Conservation (phyloP, 2,888 invertebrate species). For the Exephanes ischioxanthus region DNA sequence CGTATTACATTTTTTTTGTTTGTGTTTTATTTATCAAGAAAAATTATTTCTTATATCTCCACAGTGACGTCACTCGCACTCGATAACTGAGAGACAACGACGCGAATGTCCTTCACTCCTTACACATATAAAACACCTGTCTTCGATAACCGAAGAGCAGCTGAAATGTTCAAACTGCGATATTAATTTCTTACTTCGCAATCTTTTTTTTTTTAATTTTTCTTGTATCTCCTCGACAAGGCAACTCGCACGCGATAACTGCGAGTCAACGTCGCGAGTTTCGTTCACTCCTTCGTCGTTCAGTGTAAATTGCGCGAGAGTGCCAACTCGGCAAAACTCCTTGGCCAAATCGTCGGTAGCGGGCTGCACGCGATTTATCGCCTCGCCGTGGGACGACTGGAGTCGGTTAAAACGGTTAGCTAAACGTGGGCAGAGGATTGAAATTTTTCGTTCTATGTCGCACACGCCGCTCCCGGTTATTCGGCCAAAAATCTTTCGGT, state of each 20-base stretch:
- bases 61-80: not conserved
- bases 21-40: not conserved
- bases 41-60: not conserved
- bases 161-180: too few species aligned
- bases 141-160: too few species aligned
- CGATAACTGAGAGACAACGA: not conserved
- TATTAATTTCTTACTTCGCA: not conserved
- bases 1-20: not conserved
- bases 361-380: constrained; percentile 45
- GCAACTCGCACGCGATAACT: not conserved
- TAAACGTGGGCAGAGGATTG: not conserved
- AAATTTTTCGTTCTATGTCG: constrained; percentile 3
- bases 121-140: not conserved
- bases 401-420: constrained; percentile 1
- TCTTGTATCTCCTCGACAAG: not conserved
- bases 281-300: constrained; percentile 25
- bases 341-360: constrained; percentile 42
- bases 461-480: not conserved
- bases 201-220: not conserved
- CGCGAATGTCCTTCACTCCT: too few species aligned
- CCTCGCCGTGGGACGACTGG: constrained; percentile 4
- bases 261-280: constrained; percentile 6
- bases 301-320: constrained; percentile 23
- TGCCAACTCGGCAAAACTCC: constrained; percentile 58
- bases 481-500: not conserved